Conservation (phyloP, 2,113 vertebrate genomes). For the Mesocricetus auratus region DNA sequence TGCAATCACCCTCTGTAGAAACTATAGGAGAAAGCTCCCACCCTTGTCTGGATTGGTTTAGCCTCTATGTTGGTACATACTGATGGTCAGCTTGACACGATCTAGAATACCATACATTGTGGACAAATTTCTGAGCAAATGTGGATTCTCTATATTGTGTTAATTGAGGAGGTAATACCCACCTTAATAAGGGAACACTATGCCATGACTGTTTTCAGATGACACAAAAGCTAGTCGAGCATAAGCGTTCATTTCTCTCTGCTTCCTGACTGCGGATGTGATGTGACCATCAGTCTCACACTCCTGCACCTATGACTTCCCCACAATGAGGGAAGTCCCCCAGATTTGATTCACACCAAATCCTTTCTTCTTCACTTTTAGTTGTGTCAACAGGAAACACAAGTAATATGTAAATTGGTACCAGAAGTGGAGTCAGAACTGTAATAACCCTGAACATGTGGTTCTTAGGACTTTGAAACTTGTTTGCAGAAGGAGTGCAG, state of each 20-base stretch:
- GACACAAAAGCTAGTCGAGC: not conserved
- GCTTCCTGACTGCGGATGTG: not conserved
- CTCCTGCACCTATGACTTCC: not conserved
- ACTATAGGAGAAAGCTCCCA: not conserved
- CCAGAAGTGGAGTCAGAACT: not conserved
- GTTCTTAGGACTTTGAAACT: not conserved
- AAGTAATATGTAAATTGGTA: not conserved
- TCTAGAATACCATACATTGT: not conserved
- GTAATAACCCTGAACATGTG: too few species aligned
- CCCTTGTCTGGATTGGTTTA: not conserved
- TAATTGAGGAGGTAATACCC: not conserved
- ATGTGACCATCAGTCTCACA: not conserved
- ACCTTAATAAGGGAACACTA: not conserved
- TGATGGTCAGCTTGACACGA: not conserved
- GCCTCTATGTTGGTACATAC: not conserved
- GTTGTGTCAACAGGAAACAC: not conserved
- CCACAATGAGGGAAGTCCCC: not conserved
- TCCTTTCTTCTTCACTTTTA: not conserved
- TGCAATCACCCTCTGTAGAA: not conserved
- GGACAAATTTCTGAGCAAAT: not conserved
- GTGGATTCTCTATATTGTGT: not conserved
- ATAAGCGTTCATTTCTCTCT: not conserved
- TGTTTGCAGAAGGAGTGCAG: not conserved
- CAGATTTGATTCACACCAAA: not conserved
- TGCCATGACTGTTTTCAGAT: not conserved